Conservation (phyloP, 2,888 invertebrate genomes). For the Acrobasis repandana region DNA sequence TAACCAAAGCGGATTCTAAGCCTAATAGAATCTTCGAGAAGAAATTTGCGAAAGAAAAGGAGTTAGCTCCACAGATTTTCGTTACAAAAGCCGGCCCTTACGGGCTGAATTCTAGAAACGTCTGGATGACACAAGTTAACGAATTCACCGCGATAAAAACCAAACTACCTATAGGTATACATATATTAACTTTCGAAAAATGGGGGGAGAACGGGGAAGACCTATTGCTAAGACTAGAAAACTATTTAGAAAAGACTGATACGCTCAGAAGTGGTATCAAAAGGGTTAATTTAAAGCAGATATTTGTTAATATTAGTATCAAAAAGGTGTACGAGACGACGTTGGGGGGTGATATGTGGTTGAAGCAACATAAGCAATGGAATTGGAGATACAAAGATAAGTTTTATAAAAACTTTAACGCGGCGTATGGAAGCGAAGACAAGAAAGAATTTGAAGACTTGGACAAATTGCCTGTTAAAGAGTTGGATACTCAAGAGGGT, state of each 20-base stretch:
- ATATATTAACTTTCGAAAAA: conserved; percentile 89
- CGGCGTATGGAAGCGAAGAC: conserved; percentile 42
- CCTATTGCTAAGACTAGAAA: conserved; percentile 89
- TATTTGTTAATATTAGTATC: conserved; percentile 83
- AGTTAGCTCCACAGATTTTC: conserved; percentile 47
- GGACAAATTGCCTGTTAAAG: not conserved
- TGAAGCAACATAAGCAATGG: conserved; percentile 77
- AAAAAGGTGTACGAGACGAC: conserved; percentile 84
- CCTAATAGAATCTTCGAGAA: conserved; percentile 62
- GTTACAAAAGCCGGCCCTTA: conserved; percentile 34
- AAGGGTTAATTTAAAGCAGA: conserved; percentile 78
- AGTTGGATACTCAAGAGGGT: conserved; percentile 32
- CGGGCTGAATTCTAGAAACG: conserved; percentile 24
- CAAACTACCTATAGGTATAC: conserved; percentile 86
- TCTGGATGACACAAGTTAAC: conserved; percentile 66
- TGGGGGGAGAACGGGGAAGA: conserved; percentile 82
- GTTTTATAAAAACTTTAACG: conserved; percentile 54
- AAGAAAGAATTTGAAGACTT: conserved; percentile 37
- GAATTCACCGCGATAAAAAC: conserved; percentile 72
- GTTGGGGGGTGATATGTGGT: conserved; percentile 85
- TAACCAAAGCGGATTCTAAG: conserved; percentile 52
- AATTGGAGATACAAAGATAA: conserved; percentile 70
- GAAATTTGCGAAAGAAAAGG: conserved; percentile 62
- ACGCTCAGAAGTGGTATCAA: conserved; percentile 74
- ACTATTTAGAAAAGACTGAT: conserved; percentile 87